Percentiles rank a stretch among this genome's conserved stretches.
These are phyloP conservation scores for Lasioglossum zephyrum DNA, from an alignment of 2,888 invertebrate genomes.

Conservation along the genomic window DNA sequence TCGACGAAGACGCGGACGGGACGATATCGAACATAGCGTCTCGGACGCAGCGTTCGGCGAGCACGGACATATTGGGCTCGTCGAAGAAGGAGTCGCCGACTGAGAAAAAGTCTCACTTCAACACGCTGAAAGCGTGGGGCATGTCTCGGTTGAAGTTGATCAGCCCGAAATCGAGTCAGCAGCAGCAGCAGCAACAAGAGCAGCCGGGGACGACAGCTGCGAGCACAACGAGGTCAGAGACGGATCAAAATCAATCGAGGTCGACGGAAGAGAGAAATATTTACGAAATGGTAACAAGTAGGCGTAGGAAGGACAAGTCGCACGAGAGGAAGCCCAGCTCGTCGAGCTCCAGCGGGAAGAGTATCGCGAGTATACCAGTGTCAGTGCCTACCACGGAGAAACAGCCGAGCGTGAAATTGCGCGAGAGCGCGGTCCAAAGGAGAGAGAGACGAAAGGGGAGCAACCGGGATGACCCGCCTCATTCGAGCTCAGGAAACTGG, in stretches of 20 bases:
- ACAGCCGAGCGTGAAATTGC: conserved; percentile 88
- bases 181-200: conserved; percentile 80
- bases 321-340: conserved; percentile 92
- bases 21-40: conserved; percentile 69
- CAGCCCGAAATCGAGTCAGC: conserved; percentile 83
- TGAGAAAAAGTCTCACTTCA: conserved; percentile 90
- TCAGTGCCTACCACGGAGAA: conserved; percentile 75
- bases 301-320: conserved; percentile 89
- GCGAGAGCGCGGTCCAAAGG: conserved; percentile 90
- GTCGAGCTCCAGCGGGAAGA: conserved; percentile 86
- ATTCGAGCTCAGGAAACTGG: conserved; percentile 97
- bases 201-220: background rate
- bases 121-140: conserved; percentile 94
- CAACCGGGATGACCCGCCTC: conserved; percentile 91
- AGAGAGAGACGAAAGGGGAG: conserved; percentile 88
- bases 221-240: conserved; percentile 47
- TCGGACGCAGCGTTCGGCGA: conserved; percentile 81
- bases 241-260: conserved; percentile 60
- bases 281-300: conserved; percentile 89
- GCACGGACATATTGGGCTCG: conserved; percentile 90
- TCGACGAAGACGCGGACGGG: conserved; percentile 77
- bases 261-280: conserved; percentile 86
- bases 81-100: conserved; percentile 89
- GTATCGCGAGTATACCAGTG: conserved; percentile 79
- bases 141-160: conserved; percentile 91